phyloP scores from a whole-genome alignment of 1,140 invertebrate genomes.

The Aphaenogaster rudis region DNA sequence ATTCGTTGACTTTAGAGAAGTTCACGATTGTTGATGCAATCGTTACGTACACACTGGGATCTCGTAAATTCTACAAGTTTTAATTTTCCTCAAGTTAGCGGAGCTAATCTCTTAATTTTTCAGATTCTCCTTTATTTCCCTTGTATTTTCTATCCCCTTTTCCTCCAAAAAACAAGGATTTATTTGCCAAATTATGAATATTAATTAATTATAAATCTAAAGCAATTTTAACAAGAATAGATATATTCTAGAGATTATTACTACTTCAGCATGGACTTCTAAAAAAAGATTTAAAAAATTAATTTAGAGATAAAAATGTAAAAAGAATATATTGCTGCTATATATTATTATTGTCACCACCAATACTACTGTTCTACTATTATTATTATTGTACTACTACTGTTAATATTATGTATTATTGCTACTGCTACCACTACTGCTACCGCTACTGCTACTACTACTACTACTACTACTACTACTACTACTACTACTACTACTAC shows the following conservation, averaged over 20 bases:
- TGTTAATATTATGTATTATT: not conserved
- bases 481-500: not conserved
- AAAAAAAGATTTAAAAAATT: conserved; percentile 7
- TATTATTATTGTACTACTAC: not conserved
- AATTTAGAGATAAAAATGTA: not conserved
- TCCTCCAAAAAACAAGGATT: not conserved
- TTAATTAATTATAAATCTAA: conserved; percentile 1
- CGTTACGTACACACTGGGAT: conserved; percentile 3
- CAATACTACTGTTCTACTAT: not conserved
- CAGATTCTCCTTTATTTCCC: not conserved
- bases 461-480: not conserved
- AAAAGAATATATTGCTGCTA: not conserved
- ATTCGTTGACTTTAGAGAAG: not conserved
- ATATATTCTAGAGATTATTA: not conserved
- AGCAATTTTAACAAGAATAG: conserved; percentile 6
- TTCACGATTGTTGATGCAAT: not conserved
- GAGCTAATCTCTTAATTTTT: not conserved
- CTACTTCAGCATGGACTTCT: not conserved
- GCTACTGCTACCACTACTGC: not conserved
- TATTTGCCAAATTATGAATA: not conserved
- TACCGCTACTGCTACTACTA: not conserved
- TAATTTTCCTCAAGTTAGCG: not conserved
- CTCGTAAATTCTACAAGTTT: not conserved
- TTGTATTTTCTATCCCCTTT: not conserved
- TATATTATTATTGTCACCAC: not conserved